Base-by-base conservation (phyloP, 2,888 invertebrate species). In the Spialia ferax region DNA sequence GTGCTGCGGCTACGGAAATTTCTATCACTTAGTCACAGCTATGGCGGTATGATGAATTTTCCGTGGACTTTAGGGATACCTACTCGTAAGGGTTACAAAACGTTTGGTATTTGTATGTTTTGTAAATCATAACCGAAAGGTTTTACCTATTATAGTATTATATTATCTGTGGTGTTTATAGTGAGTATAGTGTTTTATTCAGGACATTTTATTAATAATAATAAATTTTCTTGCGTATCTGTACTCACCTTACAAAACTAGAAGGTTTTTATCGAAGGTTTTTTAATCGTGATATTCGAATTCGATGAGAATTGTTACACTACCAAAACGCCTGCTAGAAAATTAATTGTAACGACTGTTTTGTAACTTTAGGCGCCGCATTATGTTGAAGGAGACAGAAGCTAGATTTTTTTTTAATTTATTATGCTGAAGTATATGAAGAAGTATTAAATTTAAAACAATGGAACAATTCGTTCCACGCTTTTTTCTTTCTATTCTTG, bases 11-110 rank as follows among this genome's bases (percentile, higher is more conserved):
- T 23, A 8, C 66, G 66, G 66, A 67, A 61, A 61, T 67, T 61
- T 61, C 60, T 61, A 67, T 67, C 66, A 67, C 45, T 67, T 66
- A 66, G 60, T 35, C 66, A 55, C 29, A 55, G 54, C 32, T 32
- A 56, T 59, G 35, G 22, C 22, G 48, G 29, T 20, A 38, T 42
- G 57, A 66, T 66, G 59, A 60, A 66, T 66, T 60, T 54, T 67
- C 45, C 45, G 45, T 23, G 52, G 42, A 5, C n/a, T 32, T 50
- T 1, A 7, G 23, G 60, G 50, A 62, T 35, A n/a, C n/a, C n/a
- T 60, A 60, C 10, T 48, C 4, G 20, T 61, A 55, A 59, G 42
- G 42, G 52, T 54, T 60, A 26, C 45, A 20, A 52, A 50, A 22
- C 32, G 29, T 61, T 32, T 32, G 26, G 26, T 52, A 5, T 23